Percentiles rank a stretch among this genome's conserved stretches.
These are phyloP conservation scores for Himalopsyche anomala DNA, from an alignment of 2,888 invertebrate species.

Conservation along the genomic window DNA sequence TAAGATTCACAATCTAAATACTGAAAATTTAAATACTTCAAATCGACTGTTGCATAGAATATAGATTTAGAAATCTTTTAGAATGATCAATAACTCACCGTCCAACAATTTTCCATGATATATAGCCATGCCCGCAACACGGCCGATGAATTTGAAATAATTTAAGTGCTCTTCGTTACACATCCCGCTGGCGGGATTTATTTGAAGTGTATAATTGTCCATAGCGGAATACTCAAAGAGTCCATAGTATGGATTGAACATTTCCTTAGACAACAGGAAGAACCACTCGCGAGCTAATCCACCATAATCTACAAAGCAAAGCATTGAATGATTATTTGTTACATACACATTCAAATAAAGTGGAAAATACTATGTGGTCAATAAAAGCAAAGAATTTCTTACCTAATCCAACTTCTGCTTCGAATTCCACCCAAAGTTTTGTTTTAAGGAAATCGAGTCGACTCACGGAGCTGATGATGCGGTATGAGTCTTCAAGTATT, in stretches of 20 bases:
- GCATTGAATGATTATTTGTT: background rate
- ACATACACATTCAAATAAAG: no score
- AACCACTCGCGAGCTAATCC: constrained; percentile 99
- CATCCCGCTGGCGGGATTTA: constrained; percentile 97
- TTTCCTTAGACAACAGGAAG: constrained; percentile 98
- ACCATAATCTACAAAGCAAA: constrained; percentile 87
- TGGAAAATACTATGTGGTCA: background rate
- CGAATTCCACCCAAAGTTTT: constrained; percentile 99
- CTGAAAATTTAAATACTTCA: no score
- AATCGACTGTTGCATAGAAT: no score
- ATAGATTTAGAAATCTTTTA: background rate
- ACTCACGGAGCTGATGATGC: constrained; percentile 94
- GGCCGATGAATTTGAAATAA: constrained; percentile 99
- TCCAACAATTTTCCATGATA: constrained; percentile 98
- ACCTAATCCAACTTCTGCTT: constrained; percentile 93
- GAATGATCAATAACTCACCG: constrained; percentile 78
- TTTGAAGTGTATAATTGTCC: constrained; percentile 99
- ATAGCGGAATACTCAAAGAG: constrained; percentile 99
- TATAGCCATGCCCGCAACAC: constrained; percentile 99
- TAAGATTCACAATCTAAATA: no score
- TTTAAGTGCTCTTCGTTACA: constrained; percentile 98
- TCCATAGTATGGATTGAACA: constrained; percentile 99
- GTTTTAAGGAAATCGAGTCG: constrained; percentile 95
- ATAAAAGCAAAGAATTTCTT: constrained; percentile 66
- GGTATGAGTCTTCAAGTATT: constrained; percentile 97